These are phyloP conservation scores for Rhynchotus rufescens DNA, from an alignment of 2,797 vertebrate species.

Conservation along the genomic window DNA sequence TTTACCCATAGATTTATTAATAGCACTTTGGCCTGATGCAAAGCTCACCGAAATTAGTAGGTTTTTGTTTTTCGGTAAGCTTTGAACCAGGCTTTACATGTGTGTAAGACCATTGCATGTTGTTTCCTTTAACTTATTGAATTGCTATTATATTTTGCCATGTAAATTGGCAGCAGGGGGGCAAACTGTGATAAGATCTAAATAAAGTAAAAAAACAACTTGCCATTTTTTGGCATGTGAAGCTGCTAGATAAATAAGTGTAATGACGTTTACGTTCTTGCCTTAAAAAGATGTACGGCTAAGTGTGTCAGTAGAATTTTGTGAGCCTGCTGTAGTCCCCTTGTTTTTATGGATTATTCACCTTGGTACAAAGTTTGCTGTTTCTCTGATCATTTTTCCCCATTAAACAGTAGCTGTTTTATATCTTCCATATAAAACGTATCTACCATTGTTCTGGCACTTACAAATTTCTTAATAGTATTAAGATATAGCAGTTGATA, in stretches of 20 bases:
- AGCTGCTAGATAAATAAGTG: conserved; percentile 1
- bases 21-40: neutral
- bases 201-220: neutral
- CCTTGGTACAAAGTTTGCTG: neutral
- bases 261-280: neutral
- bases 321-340: neutral
- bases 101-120: neutral
- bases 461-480: conserved; percentile 52
- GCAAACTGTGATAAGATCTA: neutral
- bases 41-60: neutral
- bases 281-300: neutral
- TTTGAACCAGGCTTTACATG: neutral
- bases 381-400: neutral
- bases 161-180: neutral
- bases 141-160: neutral
- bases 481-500: conserved; percentile 35
- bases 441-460: neutral
- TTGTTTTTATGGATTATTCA: neutral
- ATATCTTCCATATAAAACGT: neutral
- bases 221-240: neutral
- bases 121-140: neutral
- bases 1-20: neutral
- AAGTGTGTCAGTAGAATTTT: neutral
- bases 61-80: neutral
- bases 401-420: conserved; percentile 13